phyloP scores from a whole-genome alignment of 2,888 invertebrate genomes.

The Perizoma flavofasciatum region DNA sequence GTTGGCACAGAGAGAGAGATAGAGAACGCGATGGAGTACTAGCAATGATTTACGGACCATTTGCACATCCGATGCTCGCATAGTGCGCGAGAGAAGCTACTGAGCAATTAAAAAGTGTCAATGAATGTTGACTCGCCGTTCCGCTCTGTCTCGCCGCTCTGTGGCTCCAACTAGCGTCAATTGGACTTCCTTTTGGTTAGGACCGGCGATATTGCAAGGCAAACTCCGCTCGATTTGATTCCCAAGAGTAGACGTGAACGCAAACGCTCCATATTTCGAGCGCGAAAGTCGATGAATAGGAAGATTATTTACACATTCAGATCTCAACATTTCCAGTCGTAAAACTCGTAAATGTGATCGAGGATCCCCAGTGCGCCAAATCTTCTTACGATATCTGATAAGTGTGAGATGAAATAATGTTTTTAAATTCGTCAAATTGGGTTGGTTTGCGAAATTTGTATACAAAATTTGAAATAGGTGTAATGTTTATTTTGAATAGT shows the following conservation, averaged over 20 bases:
- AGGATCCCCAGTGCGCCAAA: conserved; percentile 9
- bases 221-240: conserved; percentile 33
- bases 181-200: conserved; percentile 48
- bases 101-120: conserved; percentile 59
- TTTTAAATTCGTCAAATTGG: no score
- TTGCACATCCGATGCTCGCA: conserved; percentile 56
- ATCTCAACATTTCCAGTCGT: conserved; percentile 25
- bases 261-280: conserved; percentile 24
- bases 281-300: conserved; percentile 25
- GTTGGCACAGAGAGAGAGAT: conserved; percentile 52
- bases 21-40: conserved; percentile 54
- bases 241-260: conserved; percentile 18
- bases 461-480: no score
- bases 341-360: conserved; percentile 23
- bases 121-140: conserved; percentile 52
- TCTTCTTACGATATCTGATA: conserved; percentile 11
- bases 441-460: no score
- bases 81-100: conserved; percentile 48
- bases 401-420: not conserved
- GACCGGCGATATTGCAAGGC: conserved; percentile 27
- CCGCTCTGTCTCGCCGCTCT: conserved; percentile 50
- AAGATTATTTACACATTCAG: conserved; percentile 28
- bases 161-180: conserved; percentile 46
- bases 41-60: conserved; percentile 65
- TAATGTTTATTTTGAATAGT: no score